These are phyloP conservation scores for Galerucella pusilla DNA, from an alignment of 2,888 invertebrate species.

Conservation along the genomic window DNA sequence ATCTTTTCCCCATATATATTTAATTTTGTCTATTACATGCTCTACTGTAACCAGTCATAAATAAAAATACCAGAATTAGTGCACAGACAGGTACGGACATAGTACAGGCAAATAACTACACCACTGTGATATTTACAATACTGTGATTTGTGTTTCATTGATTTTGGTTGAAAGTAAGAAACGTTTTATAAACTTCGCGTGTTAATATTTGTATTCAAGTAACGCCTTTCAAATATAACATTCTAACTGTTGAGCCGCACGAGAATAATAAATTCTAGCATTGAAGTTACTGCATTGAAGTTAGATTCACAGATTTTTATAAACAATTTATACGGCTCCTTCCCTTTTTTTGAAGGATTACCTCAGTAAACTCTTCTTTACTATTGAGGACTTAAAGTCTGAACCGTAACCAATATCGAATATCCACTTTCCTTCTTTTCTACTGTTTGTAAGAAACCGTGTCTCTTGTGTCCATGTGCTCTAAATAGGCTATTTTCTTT, in stretches of 20 bases:
- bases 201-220: background rate
- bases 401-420: too few relatives aligned
- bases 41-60: background rate
- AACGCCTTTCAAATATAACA: background rate
- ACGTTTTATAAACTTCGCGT: conserved; percentile 17
- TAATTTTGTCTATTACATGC: background rate
- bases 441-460: too few relatives aligned
- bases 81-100: conserved; percentile 22
- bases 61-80: conserved; percentile 5
- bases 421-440: too few relatives aligned
- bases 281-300: background rate
- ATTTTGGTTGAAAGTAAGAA: conserved; percentile 22
- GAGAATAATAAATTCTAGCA: background rate
- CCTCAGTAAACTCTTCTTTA: too few relatives aligned
- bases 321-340: too few relatives aligned
- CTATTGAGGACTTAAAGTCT: too few relatives aligned
- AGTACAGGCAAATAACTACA: background rate
- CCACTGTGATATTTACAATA: background rate
- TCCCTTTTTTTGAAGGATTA: too few relatives aligned
- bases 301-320: too few relatives aligned
- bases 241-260: background rate
- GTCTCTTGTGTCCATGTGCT: too few relatives aligned
- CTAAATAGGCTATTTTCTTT: too few relatives aligned
- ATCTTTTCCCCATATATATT: too few relatives aligned
- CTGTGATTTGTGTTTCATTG: conserved; percentile 15